Base-by-base conservation (phyloP, 1,140 invertebrate species). In the Xylocopa sonorina region DNA sequence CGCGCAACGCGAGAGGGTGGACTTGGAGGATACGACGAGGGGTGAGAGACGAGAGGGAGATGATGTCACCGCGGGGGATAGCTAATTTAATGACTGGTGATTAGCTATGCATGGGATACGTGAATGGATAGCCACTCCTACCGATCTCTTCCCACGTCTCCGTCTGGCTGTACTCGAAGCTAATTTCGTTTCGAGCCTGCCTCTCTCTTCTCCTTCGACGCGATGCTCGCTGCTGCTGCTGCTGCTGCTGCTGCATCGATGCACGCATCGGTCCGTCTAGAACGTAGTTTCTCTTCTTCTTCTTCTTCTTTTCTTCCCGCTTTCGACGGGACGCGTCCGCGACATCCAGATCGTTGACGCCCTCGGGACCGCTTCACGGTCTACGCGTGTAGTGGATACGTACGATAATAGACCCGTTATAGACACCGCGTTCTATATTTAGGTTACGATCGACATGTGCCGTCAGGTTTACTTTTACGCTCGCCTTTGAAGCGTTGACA, bases 71-170 rank as follows among this genome's bases (percentile, higher is more conserved):
- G 60, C 75, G 77, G 83, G 88, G 88, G 86, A 60, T 82, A 72
- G 85, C 85, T 89, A 89, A 89, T 89, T 89, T 89, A 88, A 89
- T 88, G 88, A 89, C 83, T 87, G 82, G 64, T 71, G 88, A 89
- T 89, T 89, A 88, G 88, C 87, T 87, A 86, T 86, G 88, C 87
- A 87, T 84, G 81, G 83, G 83, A 84, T 78, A 80, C 67, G 62
- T 67, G 66, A 58, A 82, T 74, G 72, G 83, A 68, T 64, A 66
- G n/a, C 48, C 57, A 46, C 46, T 82, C 51, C 55, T 60, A 6
- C 43, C 43, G 43, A 34, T 79, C 68, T 64, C 77, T 79, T 73
- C 69, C 77, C 68, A 73, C 69, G 77, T 63, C 67, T 69, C 51
- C 55, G 66, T 6, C 29, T 58, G 29, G 41, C 41, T 60, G 32